These are phyloP conservation scores for Ophion ventricosus DNA, from an alignment of 2,888 invertebrate genomes.

Conservation along the genomic window DNA sequence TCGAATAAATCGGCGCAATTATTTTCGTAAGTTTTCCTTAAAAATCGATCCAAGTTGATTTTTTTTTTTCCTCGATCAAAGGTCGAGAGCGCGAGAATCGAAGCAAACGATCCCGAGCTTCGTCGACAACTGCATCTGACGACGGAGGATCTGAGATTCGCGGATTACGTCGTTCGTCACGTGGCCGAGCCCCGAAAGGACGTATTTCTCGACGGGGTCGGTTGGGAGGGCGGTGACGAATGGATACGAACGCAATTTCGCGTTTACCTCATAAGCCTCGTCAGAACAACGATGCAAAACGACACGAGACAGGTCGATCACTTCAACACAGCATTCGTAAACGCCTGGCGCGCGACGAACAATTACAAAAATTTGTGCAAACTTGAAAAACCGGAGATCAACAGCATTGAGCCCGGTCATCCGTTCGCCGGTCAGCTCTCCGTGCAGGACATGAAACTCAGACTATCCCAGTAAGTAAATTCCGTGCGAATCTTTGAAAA, in stretches of 20 bases:
- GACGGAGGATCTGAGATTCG: slow-evolving; percentile 97
- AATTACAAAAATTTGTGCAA: slow-evolving; percentile 94
- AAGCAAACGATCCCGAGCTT: slow-evolving; percentile 91
- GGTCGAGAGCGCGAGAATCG: slow-evolving; percentile 93
- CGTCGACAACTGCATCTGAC: slow-evolving; percentile 93
- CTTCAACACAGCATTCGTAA: slow-evolving; percentile 93
- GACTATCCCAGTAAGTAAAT: slow-evolving; percentile 93
- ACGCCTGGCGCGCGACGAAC: slow-evolving; percentile 93
- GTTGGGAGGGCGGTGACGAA: slow-evolving; percentile 97
- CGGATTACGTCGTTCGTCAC: slow-evolving; percentile 94
- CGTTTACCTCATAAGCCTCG: slow-evolving; percentile 91
- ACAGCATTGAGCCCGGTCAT: slow-evolving; percentile 89
- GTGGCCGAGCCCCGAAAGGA: slow-evolving; percentile 87
- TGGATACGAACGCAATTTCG: slow-evolving; percentile 98
- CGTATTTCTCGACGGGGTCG: slow-evolving; percentile 89
- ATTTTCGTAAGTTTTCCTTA: too few species aligned
- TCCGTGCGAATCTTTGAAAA: background rate
- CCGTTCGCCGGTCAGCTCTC: slow-evolving; percentile 97
- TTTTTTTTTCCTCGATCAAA: slow-evolving; percentile 71
- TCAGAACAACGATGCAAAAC: slow-evolving; percentile 91
- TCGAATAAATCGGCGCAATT: too few species aligned
- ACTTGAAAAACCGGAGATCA: slow-evolving; percentile 82
- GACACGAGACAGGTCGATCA: slow-evolving; percentile 93
- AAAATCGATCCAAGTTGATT: background rate
- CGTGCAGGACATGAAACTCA: slow-evolving; percentile 96